Conservation (phyloP, 2,113 vertebrate species). For the Penelope pileata region DNA sequence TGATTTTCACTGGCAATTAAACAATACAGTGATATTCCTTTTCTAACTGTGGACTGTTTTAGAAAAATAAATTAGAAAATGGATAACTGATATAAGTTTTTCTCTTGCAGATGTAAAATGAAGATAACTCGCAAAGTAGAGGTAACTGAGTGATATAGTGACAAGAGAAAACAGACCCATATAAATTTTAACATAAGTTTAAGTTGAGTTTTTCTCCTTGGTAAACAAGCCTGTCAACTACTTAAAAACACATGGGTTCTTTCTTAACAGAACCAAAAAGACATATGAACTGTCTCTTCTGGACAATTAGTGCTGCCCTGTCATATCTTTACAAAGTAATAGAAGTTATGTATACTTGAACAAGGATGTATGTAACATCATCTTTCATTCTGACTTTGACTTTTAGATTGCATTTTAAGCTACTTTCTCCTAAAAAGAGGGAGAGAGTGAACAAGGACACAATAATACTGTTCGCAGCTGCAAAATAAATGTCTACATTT, state of each 20-base stretch:
- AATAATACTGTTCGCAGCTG: not conserved
- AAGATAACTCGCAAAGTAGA: not conserved
- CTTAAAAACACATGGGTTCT: not conserved
- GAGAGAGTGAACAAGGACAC: not conserved
- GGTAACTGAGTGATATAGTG: not conserved
- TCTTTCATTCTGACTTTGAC: not conserved
- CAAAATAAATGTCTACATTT: not conserved
- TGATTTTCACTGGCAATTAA: not conserved
- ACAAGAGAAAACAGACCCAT: not conserved
- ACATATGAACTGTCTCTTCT: not conserved
- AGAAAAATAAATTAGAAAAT: not conserved
- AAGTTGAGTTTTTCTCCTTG: not conserved
- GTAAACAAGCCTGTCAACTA: not conserved
- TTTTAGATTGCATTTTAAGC: not conserved
- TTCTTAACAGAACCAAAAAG: not conserved
- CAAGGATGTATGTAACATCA: not conserved
- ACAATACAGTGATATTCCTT: rapidly evolving
- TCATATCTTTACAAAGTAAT: not conserved
- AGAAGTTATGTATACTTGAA: not conserved
- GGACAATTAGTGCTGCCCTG: not conserved
- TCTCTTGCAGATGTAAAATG: not conserved
- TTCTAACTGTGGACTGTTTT: not conserved
- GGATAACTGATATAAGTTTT: not conserved
- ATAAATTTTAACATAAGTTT: not conserved
- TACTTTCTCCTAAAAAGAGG: not conserved